Evolutionary conservation across 2,888 invertebrate species (phyloP), one percentile per base, ranked within the genome.

Genomic region (Mesorhabditis spiculigera): DNA sequence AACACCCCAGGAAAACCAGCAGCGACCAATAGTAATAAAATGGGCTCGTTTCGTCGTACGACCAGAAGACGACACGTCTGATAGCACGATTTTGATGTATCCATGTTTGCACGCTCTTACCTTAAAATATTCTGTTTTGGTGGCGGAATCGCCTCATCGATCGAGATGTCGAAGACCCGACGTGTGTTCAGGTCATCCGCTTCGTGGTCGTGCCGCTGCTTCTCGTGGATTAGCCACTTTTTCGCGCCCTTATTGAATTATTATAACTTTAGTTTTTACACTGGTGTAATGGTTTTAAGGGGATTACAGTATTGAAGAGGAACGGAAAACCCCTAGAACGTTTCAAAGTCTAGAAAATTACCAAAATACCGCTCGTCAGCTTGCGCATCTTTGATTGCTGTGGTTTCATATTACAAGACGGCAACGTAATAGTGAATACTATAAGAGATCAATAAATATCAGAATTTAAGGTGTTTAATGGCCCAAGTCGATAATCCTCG

Each of bases 1-100:
- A 90, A 76, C 94, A 92, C 63, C 93, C 92, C 83, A 92, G 83
- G 3, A 93, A 92, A 65, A 95, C 93, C 72, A 95, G 88, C 76
- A 91, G 90, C 78, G 95, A 89, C 95, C 83, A 84, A 42, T 70
- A 64, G 67, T 84, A 81, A 67, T 75, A 82, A 28, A 75, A 66
- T 44, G 69, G 65, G 16, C 73, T 71, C 8, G 75, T 78, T n/a
- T 78, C 78, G 63, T 82, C 78, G 43, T 82, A 66, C 1, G 80
- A 71, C 65, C 75, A 76, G 41, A 68, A 63, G 3, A 73, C 5
- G 0, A 73, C n/a, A 41, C 72, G 63, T 41, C 77, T 77, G 67
- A 65, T 73, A 65, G 4, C n/a, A 42, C 8, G 6, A 65, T 65
- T 42, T 68, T n/a, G n/a, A 13, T 16, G 13, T 45, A 4, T 4